A percentile compares a stretch with the other conserved stretches of the same genome.
phyloP scores from a whole-genome alignment of 2,888 invertebrate genomes.

The Arge pagana region DNA sequence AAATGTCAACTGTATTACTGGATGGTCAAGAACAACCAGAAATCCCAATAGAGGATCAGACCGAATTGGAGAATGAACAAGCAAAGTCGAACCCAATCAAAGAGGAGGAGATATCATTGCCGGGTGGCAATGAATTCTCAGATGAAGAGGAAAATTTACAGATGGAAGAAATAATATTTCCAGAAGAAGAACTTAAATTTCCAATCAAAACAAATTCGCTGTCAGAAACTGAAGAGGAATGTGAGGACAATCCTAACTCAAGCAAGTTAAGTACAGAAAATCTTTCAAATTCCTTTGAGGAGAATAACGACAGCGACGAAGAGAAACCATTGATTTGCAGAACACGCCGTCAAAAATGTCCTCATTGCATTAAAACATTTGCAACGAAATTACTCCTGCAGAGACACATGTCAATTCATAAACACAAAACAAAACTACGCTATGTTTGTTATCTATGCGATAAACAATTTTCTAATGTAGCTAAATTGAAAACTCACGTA shows the following conservation, averaged over 20 bases:
- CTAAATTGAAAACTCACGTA: conserved; percentile 43
- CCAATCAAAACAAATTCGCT: conserved; percentile 7
- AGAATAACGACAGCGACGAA: conserved; percentile 35
- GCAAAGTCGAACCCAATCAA: conserved; percentile 7
- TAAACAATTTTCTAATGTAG: conserved; percentile 41
- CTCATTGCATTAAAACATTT: conserved; percentile 46
- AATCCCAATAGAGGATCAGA: conserved; percentile 27
- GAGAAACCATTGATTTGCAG: conserved; percentile 45
- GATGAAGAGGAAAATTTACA: conserved; percentile 12
- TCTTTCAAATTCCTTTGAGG: conserved; percentile 15
- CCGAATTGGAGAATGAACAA: conserved; percentile 8
- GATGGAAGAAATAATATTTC: conserved; percentile 1
- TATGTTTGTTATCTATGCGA: conserved; percentile 49
- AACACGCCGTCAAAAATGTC: conserved; percentile 43
- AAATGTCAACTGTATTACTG: conserved; percentile 10
- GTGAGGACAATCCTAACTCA: conserved; percentile 11
- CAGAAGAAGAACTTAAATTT: conserved; percentile 8
- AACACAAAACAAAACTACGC: conserved; percentile 39
- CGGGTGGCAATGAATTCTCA: conserved; percentile 12
- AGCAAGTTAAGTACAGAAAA: conserved; percentile 10
- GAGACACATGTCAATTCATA: conserved; percentile 42
- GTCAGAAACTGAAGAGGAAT: conserved; percentile 14
- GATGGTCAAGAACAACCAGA: conserved; percentile 25
- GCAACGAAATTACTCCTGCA: conserved; percentile 39
- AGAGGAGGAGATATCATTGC: conserved; percentile 7